These are phyloP conservation scores for Hirundo rustica DNA, from an alignment of 2,797 vertebrate species.

Conservation along the genomic window DNA sequence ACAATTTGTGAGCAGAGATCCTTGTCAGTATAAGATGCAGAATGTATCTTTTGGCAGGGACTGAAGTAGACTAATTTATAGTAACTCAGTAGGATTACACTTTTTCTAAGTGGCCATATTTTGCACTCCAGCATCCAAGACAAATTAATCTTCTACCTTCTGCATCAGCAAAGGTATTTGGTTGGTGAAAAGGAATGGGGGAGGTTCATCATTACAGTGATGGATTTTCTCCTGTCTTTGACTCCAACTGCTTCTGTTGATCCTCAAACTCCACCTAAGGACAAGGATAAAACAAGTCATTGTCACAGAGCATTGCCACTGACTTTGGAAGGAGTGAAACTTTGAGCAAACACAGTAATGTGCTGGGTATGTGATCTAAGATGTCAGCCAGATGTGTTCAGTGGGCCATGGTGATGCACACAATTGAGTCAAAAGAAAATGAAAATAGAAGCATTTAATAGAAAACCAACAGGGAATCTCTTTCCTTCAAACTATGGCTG, in stretches of 20 bases:
- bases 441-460: slow-evolving; percentile 57
- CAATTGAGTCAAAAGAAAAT: slow-evolving; percentile 56
- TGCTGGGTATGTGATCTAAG: neutral
- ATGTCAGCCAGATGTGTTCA: slow-evolving; percentile 61
- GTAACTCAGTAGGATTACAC: neutral
- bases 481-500: slow-evolving; percentile 25
- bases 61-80: neutral
- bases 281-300: neutral
- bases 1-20: neutral
- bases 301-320: neutral
- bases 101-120: neutral
- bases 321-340: slow-evolving; percentile 43
- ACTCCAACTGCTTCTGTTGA: neutral
- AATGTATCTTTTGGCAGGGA: neutral
- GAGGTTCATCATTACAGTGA: neutral
- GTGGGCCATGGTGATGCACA: slow-evolving; percentile 52
- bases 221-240: neutral
- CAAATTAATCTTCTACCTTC: neutral
- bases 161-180: neutral
- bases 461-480: slow-evolving; percentile 55
- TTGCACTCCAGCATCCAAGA: slow-evolving; percentile 2
- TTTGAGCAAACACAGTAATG: slow-evolving; percentile 3
- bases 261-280: neutral
- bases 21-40: neutral
- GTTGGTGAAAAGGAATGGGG: neutral